phyloP scores from a whole-genome alignment of 1,140 invertebrate species.

The Cepaea nemoralis region DNA sequence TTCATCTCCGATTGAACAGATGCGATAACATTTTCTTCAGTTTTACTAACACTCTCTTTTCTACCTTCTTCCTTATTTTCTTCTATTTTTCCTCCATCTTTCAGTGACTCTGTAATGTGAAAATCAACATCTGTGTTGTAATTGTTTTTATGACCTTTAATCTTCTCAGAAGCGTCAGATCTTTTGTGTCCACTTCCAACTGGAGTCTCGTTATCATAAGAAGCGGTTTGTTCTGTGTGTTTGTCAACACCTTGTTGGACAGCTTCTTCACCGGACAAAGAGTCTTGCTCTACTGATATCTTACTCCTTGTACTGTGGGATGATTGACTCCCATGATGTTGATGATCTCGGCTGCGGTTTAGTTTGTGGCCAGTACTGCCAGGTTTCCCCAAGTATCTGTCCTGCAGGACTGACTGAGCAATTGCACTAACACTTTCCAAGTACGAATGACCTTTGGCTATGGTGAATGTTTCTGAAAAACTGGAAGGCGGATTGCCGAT shows the following conservation, averaged over 20 bases:
- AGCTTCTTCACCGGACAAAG: neutral
- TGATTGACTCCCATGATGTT: neutral
- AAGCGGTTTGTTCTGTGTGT: neutral
- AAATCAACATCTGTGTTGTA: slow-evolving; percentile 50
- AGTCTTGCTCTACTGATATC: neutral
- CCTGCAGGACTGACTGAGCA: slow-evolving; percentile 13
- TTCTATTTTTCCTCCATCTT: slow-evolving; percentile 4
- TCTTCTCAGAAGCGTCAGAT: slow-evolving; percentile 12
- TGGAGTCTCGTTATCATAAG: neutral
- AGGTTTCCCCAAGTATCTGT: neutral
- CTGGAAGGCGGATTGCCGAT: slow-evolving; percentile 18
- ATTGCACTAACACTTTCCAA: slow-evolving; percentile 36
- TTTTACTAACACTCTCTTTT: slow-evolving; percentile 24
- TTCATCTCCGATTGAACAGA: slow-evolving; percentile 34
- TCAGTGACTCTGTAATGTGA: slow-evolving; percentile 42
- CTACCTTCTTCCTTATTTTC: neutral
- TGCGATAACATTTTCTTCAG: slow-evolving; percentile 30
- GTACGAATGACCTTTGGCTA: slow-evolving; percentile 53
- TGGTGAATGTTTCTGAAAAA: slow-evolving; percentile 58
- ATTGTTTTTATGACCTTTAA: slow-evolving; percentile 48
- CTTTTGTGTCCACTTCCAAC: neutral
- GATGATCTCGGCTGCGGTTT: slow-evolving; percentile 15
- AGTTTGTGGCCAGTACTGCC: slow-evolving; percentile 7
- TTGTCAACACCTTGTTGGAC: neutral
- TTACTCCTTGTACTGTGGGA: neutral